Conservation (phyloP, 2,113 vertebrate genomes). For the Sinocyclocheilus anshuiensis region DNA sequence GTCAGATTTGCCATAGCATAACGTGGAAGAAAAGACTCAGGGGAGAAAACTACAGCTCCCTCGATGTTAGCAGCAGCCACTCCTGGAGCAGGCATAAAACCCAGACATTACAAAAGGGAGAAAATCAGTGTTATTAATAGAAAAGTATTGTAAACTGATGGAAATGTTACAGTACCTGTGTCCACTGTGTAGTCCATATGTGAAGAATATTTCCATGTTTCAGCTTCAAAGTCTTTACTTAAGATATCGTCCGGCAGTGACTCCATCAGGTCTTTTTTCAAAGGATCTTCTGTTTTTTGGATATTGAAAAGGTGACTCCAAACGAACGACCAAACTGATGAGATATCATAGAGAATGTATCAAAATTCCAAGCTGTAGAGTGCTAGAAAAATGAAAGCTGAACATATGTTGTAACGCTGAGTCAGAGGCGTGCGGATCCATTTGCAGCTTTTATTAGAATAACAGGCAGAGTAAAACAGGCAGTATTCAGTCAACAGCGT, state of each 20-base stretch:
- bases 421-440: no score
- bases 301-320: slow-evolving; percentile 87
- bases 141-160: not conserved
- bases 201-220: slow-evolving; percentile 85
- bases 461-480: no score
- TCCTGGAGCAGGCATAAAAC: slow-evolving; percentile 67
- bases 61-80: slow-evolving; percentile 80
- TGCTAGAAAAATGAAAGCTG: not conserved
- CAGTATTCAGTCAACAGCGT: no score
- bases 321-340: slow-evolving; percentile 85
- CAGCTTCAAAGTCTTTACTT: slow-evolving; percentile 80
- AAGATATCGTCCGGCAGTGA: slow-evolving; percentile 83
- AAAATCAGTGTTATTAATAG: not conserved
- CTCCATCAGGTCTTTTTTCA: slow-evolving; percentile 78
- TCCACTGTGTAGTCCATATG: slow-evolving; percentile 81
- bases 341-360: not conserved
- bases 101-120: not conserved
- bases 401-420: no score
- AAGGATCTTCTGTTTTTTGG: slow-evolving; percentile 81
- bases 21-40: slow-evolving; percentile 83
- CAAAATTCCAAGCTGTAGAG: not conserved
- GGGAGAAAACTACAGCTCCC: slow-evolving; percentile 82
- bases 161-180: slow-evolving; percentile 70
- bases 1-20: slow-evolving; percentile 80
- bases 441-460: no score